Evolutionary conservation across 1,140 invertebrate genomes (phyloP).

Genomic region (Phymorhynchus buccinoides): DNA sequence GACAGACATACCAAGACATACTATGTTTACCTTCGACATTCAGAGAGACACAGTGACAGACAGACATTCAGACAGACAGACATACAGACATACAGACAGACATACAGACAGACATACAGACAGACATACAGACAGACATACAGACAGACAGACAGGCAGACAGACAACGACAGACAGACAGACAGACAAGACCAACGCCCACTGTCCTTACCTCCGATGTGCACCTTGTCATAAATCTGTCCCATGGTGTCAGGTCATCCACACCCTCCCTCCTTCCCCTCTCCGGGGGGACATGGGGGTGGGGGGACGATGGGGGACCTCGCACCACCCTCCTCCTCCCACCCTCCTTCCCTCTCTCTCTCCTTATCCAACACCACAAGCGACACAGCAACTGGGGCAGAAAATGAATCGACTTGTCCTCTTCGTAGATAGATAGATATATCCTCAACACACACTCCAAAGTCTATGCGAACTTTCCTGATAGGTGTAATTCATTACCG

Average conservation of each 20-base stretch:
- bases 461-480: too few species aligned
- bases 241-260: constrained; percentile 37
- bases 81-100: not conserved
- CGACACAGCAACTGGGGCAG: too few species aligned
- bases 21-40: not conserved
- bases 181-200: not conserved
- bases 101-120: too few species aligned
- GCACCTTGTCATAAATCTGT: constrained; percentile 51
- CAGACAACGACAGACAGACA: not conserved
- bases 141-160: not conserved
- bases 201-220: constrained; percentile 46
- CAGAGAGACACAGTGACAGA: not conserved
- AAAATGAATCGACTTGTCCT: too few species aligned
- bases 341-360: too few species aligned
- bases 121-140: too few species aligned
- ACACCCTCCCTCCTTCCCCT: not conserved
- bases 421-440: too few species aligned
- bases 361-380: too few species aligned
- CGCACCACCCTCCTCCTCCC: not conserved
- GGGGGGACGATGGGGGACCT: too few species aligned
- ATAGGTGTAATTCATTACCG: too few species aligned
- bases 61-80: too few species aligned
- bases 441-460: too few species aligned
- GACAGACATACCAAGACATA: not conserved
- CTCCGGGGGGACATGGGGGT: not conserved